Evolutionary conservation across 1,140 invertebrate genomes (phyloP).

Genomic region (Epicauta chinensis): DNA sequence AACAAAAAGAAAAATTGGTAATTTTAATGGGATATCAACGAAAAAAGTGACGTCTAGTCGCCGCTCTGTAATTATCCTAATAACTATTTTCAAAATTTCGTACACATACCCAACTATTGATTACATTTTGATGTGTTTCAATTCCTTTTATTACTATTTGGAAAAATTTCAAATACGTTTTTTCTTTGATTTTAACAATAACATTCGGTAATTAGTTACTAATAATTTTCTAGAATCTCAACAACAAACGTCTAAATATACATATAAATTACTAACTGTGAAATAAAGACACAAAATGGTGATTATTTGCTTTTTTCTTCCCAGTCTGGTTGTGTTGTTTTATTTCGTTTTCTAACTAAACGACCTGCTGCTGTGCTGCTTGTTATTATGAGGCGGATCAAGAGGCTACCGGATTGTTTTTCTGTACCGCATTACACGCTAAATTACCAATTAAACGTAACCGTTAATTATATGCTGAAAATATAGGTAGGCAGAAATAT

Average conservation of each 20-base stretch:
- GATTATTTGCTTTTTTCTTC: too few relatives aligned
- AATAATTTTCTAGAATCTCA: too few relatives aligned
- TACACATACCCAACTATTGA: background rate
- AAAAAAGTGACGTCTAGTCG: constrained; percentile 5
- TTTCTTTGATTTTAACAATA: too few relatives aligned
- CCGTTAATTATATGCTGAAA: constrained; percentile 28
- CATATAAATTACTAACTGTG: too few relatives aligned
- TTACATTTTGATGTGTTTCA: too few relatives aligned
- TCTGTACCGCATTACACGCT: constrained; percentile 29
- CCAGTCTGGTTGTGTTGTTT: too few relatives aligned
- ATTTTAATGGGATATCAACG: background rate
- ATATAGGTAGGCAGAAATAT: background rate
- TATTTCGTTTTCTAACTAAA: background rate
- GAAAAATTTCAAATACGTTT: too few relatives aligned
- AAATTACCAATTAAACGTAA: constrained; percentile 33
- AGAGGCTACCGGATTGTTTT: constrained; percentile 22
- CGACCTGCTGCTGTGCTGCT: constrained; percentile 22
- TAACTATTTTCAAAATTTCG: constrained; percentile 15
- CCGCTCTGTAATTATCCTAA: constrained; percentile 17
- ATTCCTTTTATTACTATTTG: too few relatives aligned
- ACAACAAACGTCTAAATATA: too few relatives aligned
- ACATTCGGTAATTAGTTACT: too few relatives aligned
- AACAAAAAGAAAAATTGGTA: too few relatives aligned
- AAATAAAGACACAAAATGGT: too few relatives aligned
- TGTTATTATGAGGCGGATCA: constrained; percentile 29